Percentiles rank a stretch among this genome's conserved stretches.
Conservation (phyloP, 2,113 vertebrate genomes). For the Rousettus leschenaultii region DNA sequence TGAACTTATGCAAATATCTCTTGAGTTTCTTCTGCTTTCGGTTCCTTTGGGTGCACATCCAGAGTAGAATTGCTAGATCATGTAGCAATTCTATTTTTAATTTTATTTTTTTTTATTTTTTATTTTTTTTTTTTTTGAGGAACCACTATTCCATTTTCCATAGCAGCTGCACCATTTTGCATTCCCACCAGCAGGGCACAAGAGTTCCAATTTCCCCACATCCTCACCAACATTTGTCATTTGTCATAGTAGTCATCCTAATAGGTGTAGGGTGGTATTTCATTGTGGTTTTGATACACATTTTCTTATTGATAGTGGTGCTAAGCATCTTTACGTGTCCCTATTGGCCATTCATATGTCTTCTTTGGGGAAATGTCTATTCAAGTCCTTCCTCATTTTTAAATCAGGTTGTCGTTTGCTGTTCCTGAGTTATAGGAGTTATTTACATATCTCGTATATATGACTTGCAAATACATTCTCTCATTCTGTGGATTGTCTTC, state of each 20-base stretch:
- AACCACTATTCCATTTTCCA: neutral
- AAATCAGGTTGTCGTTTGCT: neutral
- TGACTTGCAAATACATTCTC: neutral
- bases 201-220: neutral
- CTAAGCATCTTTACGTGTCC: neutral
- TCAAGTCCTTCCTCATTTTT: neutral
- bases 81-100: conserved; percentile 9
- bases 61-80: conserved; percentile 5
- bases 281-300: neutral
- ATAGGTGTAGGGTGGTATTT: neutral
- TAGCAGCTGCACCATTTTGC: neutral
- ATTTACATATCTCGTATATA: neutral
- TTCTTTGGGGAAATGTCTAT: neutral
- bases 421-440: neutral
- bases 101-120: neutral
- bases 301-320: neutral
- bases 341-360: neutral
- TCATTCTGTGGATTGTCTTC: neutral
- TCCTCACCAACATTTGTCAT: neutral
- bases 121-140: neutral
- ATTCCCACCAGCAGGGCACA: neutral
- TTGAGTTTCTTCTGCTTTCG: neutral
- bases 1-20: neutral
- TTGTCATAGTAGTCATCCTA: neutral
- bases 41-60: neutral